Conservation (phyloP, 92 coral and sea anemone genomes). For the Chrysogorgia sp. region DNA sequence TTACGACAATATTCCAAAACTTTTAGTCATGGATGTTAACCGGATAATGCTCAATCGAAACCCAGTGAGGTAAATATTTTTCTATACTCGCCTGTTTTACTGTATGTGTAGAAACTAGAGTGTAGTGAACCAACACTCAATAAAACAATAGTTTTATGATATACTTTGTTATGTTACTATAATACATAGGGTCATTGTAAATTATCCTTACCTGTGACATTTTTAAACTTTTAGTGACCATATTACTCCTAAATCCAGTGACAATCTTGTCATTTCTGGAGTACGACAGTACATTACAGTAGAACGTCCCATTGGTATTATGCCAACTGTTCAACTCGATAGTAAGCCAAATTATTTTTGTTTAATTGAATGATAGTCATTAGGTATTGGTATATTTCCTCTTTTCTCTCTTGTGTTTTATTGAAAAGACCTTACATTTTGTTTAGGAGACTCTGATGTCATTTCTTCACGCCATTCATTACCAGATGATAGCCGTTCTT, state of each 20-base stretch:
- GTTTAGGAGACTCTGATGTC: not conserved
- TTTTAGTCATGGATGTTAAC: slow-evolving; percentile 91
- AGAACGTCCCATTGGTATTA: slow-evolving; percentile 86
- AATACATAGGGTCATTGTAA: no score
- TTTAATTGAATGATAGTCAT: not conserved
- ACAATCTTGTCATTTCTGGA: slow-evolving; percentile 46
- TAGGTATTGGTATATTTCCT: not conserved
- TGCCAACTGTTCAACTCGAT: slow-evolving; percentile 7
- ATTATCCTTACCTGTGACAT: not conserved
- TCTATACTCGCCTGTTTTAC: not conserved
- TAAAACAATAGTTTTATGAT: no score
- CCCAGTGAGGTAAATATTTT: slow-evolving; percentile 67
- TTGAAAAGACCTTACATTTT: not conserved
- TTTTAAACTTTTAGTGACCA: not conserved
- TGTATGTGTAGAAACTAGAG: not conserved
- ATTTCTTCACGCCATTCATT: not conserved
- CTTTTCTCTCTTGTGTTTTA: not conserved
- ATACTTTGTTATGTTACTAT: no score
- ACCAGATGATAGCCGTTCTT: not conserved
- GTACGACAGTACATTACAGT: slow-evolving; percentile 86
- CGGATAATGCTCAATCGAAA: slow-evolving; percentile 91
- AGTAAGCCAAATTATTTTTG: not conserved
- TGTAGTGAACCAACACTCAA: not conserved
- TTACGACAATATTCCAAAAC: slow-evolving; percentile 51
- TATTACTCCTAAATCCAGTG: slow-evolving; percentile 4